Percentiles rank a stretch among this genome's conserved stretches.
Conservation (phyloP, 2,888 invertebrate species). For the Aleiodes alternator region DNA sequence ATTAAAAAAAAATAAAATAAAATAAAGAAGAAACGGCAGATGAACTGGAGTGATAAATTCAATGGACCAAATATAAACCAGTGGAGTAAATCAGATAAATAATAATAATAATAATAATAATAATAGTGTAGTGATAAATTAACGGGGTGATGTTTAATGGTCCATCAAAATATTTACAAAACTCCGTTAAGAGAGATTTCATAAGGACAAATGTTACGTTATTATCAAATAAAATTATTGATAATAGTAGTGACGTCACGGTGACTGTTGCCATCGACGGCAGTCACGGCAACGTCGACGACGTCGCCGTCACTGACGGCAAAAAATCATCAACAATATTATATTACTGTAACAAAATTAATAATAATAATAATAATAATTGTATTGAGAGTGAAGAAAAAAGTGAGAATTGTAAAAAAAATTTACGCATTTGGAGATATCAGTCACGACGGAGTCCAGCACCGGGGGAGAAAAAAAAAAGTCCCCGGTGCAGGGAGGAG, state of each 20-base stretch:
- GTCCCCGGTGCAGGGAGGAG: constrained; percentile 73
- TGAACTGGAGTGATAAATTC: background rate
- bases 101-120: constrained; percentile 6
- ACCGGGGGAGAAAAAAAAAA: constrained; percentile 71
- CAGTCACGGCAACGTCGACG: constrained; percentile 50
- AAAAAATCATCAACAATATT: background rate
- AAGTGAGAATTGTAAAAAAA: constrained; percentile 20
- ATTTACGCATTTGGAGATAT: constrained; percentile 51
- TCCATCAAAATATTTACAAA: constrained; percentile 47
- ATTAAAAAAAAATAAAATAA: constrained; percentile 34
- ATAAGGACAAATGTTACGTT: constrained; percentile 20
- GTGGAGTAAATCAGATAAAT: background rate
- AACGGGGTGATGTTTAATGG: constrained; percentile 60
- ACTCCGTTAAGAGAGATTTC: background rate
- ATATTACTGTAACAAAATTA: background rate
- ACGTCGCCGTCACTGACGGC: constrained; percentile 43
- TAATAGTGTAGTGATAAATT: constrained; percentile 13
- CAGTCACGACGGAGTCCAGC: constrained; percentile 74
- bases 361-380: background rate
- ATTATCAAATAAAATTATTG: background rate
- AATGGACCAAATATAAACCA: background rate
- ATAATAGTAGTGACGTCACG: constrained; percentile 53
- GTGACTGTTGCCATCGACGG: constrained; percentile 64
- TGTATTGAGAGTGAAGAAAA: background rate
- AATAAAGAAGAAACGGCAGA: constrained; percentile 33